Evolutionary conservation across 2,888 invertebrate genomes (phyloP), one percentile per base, ranked within the genome.

Genomic region (Criorhina ranunculi): DNA sequence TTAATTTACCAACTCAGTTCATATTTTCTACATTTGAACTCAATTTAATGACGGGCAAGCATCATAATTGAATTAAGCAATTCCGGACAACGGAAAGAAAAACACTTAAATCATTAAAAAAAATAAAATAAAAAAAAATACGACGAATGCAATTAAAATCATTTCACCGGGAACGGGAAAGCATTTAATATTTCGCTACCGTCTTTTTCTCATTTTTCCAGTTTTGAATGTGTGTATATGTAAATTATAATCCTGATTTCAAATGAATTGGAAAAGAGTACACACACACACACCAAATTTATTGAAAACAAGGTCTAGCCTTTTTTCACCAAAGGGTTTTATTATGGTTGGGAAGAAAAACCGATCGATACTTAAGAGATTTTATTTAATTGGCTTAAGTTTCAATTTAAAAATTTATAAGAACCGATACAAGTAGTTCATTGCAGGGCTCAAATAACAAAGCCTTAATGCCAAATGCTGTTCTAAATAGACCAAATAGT

Each of bases 91-190:
- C 8, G 35, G 8, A 9, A 8, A 35, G 9, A 46, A 19, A 46
- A 46, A 44, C 12, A 5, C 3, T 9, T 8, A 44, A 46, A 51
- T 29, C 51, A 31, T 51, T 51, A n/a, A 12, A 33, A 15, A 53
- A n/a, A n/a, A n/a, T n/a, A n/a, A n/a, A n/a, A 31, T 51, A 29
- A n/a, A 12, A 33, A 15, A 53, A 33, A 53, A 24, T 33, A 29
- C 49, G n/a, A 49, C 6, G 33, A 53, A 53, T 53, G 12, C 53
- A 53, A 53, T 53, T 53, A 53, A 53, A 53, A 15, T 53, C 33
- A 53, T 33, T 53, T 53, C 53, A 53, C 33, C 53, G 5, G 7
- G 8, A 29, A 51, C 7, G 33, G 53, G 7, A 33, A 53, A 6
- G 24, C 51, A 51, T 19, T 19, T 19, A 15, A 46, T 46, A 19